phyloP scores from a whole-genome alignment of 2,888 invertebrate species.

The Xanthostigma xanthostigma region DNA sequence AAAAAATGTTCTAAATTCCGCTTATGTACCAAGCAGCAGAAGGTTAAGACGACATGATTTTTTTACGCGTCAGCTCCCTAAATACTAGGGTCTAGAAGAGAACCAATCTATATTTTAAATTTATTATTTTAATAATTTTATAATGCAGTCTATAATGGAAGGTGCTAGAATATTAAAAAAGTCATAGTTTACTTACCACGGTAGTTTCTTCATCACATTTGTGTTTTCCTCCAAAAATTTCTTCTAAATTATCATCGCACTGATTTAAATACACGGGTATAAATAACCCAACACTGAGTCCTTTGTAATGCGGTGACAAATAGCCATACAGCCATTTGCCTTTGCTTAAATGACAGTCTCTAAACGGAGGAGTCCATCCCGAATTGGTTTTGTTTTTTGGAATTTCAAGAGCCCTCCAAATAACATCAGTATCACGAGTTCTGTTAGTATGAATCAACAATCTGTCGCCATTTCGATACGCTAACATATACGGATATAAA shows the following conservation, averaged over 20 bases:
- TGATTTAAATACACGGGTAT: slow-evolving; percentile 46
- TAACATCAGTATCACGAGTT: not conserved
- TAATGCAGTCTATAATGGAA: no score
- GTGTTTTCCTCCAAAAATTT: slow-evolving; percentile 51
- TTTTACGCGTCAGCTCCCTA: no score
- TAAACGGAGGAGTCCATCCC: slow-evolving; percentile 28
- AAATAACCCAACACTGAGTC: slow-evolving; percentile 21
- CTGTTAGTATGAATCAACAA: not conserved
- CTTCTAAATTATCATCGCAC: slow-evolving; percentile 52
- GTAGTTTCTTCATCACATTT: slow-evolving; percentile 38
- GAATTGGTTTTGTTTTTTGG: not conserved
- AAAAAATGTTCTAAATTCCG: no score
- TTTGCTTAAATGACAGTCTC: slow-evolving; percentile 24
- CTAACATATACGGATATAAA: no score
- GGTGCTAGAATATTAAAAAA: no score
- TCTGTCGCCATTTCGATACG: slow-evolving; percentile 1
- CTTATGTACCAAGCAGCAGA: no score
- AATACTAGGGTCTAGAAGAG: no score
- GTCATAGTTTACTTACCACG: slow-evolving; percentile 21
- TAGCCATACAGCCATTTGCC: slow-evolving; percentile 26
- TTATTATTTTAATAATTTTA: no score
- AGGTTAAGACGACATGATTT: no score
- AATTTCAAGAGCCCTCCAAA: slow-evolving; percentile 35
- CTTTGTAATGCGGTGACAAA: slow-evolving; percentile 16
- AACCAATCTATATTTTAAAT: no score